A percentile compares a stretch with the other conserved stretches of the same genome.
Evolutionary conservation across 1,140 invertebrate species (phyloP).

Genomic region (Olivierus martensii): DNA sequence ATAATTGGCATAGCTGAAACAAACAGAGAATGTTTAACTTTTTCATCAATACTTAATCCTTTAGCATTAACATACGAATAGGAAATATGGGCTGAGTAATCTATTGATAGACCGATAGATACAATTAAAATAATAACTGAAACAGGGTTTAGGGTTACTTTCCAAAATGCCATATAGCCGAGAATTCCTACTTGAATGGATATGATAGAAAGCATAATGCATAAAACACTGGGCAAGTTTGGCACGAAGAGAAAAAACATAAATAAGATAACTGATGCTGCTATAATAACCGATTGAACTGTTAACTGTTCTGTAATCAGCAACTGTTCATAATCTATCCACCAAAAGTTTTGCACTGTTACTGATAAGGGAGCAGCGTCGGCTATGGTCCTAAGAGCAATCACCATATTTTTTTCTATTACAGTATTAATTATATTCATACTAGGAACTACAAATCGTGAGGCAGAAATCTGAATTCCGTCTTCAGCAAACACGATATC

Average conservation of each 20-base stretch:
- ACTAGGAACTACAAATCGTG: too few species aligned
- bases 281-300: constrained; percentile 79
- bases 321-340: constrained; percentile 89
- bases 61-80: constrained; percentile 54
- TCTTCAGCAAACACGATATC: too few species aligned
- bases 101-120: constrained; percentile 95
- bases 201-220: constrained; percentile 87
- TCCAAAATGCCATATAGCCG: constrained; percentile 91
- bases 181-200: constrained; percentile 88
- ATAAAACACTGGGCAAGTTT: constrained; percentile 77
- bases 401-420: too few species aligned
- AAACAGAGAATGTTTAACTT: too few species aligned
- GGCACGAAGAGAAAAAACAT: constrained; percentile 91
- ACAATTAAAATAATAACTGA: constrained; percentile 98
- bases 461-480: too few species aligned
- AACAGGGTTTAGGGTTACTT: constrained; percentile 85
- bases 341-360: constrained; percentile 84
- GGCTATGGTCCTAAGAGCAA: constrained; percentile 56
- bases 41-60: too few species aligned
- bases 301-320: constrained; percentile 80
- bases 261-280: constrained; percentile 87
- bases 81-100: constrained; percentile 92
- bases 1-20: too few species aligned
- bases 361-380: constrained; percentile 60
- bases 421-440: too few species aligned